phyloP scores from a whole-genome alignment of 2,113 vertebrate genomes.

The Pimephales promelas region DNA sequence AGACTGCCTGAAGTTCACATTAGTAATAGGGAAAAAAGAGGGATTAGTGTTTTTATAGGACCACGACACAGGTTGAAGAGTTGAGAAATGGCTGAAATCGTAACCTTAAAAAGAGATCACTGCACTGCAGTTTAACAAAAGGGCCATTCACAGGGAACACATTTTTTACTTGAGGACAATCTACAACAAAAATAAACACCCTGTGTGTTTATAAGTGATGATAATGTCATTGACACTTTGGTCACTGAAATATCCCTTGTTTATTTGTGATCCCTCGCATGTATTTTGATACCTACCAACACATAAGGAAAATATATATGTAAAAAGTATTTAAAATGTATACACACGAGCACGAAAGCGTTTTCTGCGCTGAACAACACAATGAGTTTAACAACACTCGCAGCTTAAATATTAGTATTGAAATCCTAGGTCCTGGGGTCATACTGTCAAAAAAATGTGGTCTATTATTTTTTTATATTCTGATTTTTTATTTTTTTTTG shows the following conservation, averaged over 20 bases:
- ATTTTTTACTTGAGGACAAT: constrained; percentile 25
- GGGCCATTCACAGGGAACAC: constrained; percentile 34
- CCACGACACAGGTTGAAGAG: constrained; percentile 54
- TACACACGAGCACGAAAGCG: too few relatives aligned
- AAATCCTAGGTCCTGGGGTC: too few relatives aligned
- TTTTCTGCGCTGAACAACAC: too few relatives aligned
- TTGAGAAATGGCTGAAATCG: constrained; percentile 58
- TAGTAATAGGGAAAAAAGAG: constrained; percentile 51
- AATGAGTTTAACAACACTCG: too few relatives aligned
- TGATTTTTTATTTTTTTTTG: too few relatives aligned
- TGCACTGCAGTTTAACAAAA: constrained; percentile 28
- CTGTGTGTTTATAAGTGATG: too few relatives aligned
- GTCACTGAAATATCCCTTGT: neutral
- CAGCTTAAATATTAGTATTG: too few relatives aligned
- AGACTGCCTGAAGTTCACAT: constrained; percentile 53
- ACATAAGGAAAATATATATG: too few relatives aligned
- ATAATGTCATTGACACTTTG: neutral
- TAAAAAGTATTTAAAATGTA: too few relatives aligned
- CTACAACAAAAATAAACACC: constrained; percentile 44
- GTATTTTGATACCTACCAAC: too few relatives aligned
- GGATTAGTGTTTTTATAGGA: constrained; percentile 69
- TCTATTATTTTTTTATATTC: too few relatives aligned
- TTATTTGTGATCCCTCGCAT: neutral
- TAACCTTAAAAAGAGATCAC: constrained; percentile 41
- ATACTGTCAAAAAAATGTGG: too few relatives aligned